phyloP scores from a whole-genome alignment of 92 coral and sea anemone species.

The Epizoanthus scotinus region DNA sequence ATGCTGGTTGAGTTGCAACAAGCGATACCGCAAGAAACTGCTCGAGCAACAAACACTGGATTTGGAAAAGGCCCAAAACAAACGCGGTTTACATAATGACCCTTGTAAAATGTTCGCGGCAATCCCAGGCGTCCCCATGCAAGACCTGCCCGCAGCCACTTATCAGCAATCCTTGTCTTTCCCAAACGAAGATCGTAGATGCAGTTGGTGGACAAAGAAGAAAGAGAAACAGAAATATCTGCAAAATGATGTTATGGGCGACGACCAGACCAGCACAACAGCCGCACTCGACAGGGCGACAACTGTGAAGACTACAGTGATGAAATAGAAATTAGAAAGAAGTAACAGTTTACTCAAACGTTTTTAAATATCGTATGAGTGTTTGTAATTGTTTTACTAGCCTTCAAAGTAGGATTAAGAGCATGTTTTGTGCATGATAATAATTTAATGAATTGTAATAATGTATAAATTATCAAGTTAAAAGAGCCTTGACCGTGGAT shows the following conservation, averaged over 20 bases:
- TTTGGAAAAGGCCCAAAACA: not conserved
- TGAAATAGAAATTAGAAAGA: too few relatives aligned
- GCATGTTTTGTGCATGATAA: too few relatives aligned
- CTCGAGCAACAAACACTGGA: not conserved
- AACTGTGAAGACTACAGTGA: too few relatives aligned
- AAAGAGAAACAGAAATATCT: not conserved
- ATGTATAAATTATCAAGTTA: too few relatives aligned
- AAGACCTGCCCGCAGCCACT: too few relatives aligned
- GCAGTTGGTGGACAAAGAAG: not conserved
- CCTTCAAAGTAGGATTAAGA: too few relatives aligned
- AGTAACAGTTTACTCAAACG: too few relatives aligned
- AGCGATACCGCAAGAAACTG: slow-evolving; percentile 4
- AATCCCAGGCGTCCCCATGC: not conserved
- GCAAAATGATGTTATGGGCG: not conserved
- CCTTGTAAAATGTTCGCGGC: not conserved
- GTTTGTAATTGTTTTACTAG: too few relatives aligned
- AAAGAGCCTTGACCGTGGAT: too few relatives aligned
- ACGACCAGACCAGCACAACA: not conserved
- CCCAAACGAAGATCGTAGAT: not conserved
- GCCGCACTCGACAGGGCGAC: too few relatives aligned
- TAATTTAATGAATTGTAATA: too few relatives aligned
- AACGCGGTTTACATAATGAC: not conserved
- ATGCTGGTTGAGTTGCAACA: slow-evolving; percentile 11
- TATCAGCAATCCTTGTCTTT: not conserved
- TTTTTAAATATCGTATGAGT: too few relatives aligned